A percentile compares a stretch with the other conserved stretches of the same genome.
Evolutionary conservation across 2,797 vertebrate genomes (phyloP).

Genomic region (Scolopax rusticola): DNA sequence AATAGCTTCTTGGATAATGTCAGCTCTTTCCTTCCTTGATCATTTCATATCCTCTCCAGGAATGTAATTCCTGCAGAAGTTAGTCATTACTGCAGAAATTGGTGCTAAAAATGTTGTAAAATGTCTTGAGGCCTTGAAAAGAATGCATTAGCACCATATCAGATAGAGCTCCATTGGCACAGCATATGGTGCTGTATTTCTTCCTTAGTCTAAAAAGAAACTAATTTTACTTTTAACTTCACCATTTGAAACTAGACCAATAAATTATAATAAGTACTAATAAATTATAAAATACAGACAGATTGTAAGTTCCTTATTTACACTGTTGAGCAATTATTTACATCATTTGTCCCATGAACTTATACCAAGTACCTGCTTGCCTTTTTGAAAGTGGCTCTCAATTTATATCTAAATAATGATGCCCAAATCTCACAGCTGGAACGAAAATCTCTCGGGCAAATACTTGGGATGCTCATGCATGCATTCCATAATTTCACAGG

Average conservation of each 20-base stretch:
- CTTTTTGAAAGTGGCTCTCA: neutral
- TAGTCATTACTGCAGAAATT: slow-evolving; percentile 11
- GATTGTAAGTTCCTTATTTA: neutral
- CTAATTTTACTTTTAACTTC: neutral
- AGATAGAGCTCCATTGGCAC: neutral
- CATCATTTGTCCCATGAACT: neutral
- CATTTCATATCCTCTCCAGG: neutral
- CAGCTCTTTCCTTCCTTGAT: neutral
- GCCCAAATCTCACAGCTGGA: neutral
- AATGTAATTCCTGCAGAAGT: slow-evolving; percentile 41
- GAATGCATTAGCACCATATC: neutral
- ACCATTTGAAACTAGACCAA: neutral
- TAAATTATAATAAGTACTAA: neutral
- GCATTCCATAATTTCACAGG: neutral
- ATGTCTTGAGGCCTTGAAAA: slow-evolving; percentile 1
- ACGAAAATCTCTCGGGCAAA: neutral
- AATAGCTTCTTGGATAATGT: neutral
- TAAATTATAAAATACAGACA: neutral
- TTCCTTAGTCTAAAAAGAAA: neutral
- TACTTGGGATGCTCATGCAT: neutral
- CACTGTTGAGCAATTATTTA: neutral
- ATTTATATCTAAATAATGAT: neutral
- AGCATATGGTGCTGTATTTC: slow-evolving; percentile 14
- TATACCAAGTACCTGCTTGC: neutral
- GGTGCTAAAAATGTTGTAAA: slow-evolving; percentile 31